phyloP scores from a whole-genome alignment of 2,888 invertebrate species.

The Nephrotoma appendiculata region DNA sequence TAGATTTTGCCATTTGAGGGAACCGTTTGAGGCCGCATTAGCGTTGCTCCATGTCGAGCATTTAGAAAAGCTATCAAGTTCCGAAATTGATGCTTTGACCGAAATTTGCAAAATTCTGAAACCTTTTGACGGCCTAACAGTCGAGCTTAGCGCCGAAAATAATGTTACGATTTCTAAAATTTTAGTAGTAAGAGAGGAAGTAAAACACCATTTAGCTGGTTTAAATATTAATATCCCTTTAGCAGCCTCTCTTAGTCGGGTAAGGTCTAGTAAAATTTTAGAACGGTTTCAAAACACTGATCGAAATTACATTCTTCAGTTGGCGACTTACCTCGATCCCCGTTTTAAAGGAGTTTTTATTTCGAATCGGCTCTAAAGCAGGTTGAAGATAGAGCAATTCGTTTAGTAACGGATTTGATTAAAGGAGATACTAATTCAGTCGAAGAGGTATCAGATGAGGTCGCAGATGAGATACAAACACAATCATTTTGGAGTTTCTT shows the following conservation, averaged over 20 bases:
- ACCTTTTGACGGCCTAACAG: slow-evolving; percentile 10
- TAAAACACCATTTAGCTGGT: not conserved
- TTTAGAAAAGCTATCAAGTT: not conserved
- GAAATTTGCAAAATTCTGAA: slow-evolving; percentile 13
- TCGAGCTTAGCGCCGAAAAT: slow-evolving; percentile 16
- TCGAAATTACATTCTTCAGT: too few species aligned
- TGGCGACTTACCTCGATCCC: too few species aligned
- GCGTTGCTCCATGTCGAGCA: not conserved
- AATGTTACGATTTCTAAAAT: slow-evolving; percentile 15
- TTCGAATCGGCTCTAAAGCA: too few species aligned
- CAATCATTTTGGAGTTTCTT: too few species aligned
- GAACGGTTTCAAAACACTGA: too few species aligned
- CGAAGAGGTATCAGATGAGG: too few species aligned
- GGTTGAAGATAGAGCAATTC: too few species aligned
- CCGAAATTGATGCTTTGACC: slow-evolving; percentile 7
- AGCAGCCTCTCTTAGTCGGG: not conserved
- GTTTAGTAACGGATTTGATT: too few species aligned
- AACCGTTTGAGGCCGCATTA: slow-evolving; percentile 3
- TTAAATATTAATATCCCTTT: not conserved
- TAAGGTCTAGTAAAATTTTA: too few species aligned
- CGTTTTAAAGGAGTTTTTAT: too few species aligned
- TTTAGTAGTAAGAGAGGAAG: slow-evolving; percentile 15
- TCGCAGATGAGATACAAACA: too few species aligned
- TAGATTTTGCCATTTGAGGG: slow-evolving; percentile 12
- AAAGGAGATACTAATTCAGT: too few species aligned